Conservation (phyloP, 2,888 invertebrate genomes). For the Melipona bicolor region DNA sequence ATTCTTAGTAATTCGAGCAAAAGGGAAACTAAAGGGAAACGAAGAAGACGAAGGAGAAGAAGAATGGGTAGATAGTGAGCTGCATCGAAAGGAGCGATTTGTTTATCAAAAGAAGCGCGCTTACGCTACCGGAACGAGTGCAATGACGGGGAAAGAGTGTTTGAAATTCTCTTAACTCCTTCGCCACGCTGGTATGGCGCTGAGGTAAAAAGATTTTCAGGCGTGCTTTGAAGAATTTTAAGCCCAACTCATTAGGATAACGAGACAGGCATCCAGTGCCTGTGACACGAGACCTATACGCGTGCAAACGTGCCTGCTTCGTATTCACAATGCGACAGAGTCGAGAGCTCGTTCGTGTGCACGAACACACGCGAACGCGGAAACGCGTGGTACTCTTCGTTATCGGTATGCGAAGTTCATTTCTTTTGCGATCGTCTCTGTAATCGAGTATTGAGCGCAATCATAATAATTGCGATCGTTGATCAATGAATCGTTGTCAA, state of each 20-base stretch:
- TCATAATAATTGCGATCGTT: too few relatives aligned
- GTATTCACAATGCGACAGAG: slow-evolving; percentile 46
- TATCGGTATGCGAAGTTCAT: slow-evolving; percentile 3
- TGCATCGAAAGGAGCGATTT: slow-evolving; percentile 20
- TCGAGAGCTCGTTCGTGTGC: neutral
- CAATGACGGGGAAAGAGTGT: slow-evolving; percentile 30
- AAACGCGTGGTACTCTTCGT: slow-evolving; percentile 23
- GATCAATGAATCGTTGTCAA: too few relatives aligned
- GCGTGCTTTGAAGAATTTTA: slow-evolving; percentile 61
- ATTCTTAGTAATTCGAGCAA: neutral
- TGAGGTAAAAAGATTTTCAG: slow-evolving; percentile 60
- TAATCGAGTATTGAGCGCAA: too few relatives aligned
- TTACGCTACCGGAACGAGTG: slow-evolving; percentile 41
- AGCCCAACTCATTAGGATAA: slow-evolving; percentile 68
- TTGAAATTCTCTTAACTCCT: slow-evolving; percentile 55
- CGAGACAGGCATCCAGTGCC: slow-evolving; percentile 61
- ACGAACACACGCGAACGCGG: neutral
- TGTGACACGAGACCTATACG: slow-evolving; percentile 47
- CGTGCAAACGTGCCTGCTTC: slow-evolving; percentile 43
- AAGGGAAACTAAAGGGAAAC: neutral
- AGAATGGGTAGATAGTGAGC: neutral
- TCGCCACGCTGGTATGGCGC: slow-evolving; percentile 39
- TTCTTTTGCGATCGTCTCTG: too few relatives aligned
- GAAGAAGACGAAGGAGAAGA: too few relatives aligned
- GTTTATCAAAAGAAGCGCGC: slow-evolving; percentile 24